Evolutionary conservation across 2,888 invertebrate species (phyloP).

Genomic region (Pandemis corylana): DNA sequence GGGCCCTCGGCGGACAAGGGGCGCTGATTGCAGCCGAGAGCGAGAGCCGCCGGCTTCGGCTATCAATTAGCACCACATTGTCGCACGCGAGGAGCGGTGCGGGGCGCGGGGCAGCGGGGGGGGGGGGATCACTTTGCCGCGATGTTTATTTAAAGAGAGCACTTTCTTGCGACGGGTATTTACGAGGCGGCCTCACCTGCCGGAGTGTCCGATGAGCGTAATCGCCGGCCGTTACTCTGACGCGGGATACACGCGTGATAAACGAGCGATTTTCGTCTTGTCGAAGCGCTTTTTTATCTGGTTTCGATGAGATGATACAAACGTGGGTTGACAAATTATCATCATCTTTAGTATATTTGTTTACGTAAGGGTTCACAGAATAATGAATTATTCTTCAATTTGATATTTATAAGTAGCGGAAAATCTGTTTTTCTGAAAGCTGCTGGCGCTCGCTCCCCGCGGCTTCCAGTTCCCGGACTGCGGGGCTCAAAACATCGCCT

Average conservation of each 20-base stretch:
- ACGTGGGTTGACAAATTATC: no score
- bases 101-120: constrained; percentile 2
- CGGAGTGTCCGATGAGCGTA: background rate
- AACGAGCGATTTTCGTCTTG: background rate
- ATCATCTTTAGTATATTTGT: no score
- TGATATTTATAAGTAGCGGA: no score
- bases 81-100: constrained; percentile 4
- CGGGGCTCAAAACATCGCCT: background rate
- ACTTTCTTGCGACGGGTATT: constrained; percentile 48
- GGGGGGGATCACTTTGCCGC: constrained; percentile 45
- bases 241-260: background rate
- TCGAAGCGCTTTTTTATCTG: no score
- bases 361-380: no score
- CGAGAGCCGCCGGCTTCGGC: constrained; percentile 4
- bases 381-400: no score
- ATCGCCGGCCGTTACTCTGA: background rate
- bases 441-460: no score
- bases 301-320: no score
- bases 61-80: constrained; percentile 30
- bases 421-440: no score
- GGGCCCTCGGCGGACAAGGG: constrained; percentile 16
- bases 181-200: constrained; percentile 43
- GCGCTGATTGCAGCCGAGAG: constrained; percentile 20
- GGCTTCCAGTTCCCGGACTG: background rate
- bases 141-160: constrained; percentile 51